Conservation (phyloP, 30 jellyfish, hydroid and myxozoan genomes). For the Clytia hemisphaerica region DNA sequence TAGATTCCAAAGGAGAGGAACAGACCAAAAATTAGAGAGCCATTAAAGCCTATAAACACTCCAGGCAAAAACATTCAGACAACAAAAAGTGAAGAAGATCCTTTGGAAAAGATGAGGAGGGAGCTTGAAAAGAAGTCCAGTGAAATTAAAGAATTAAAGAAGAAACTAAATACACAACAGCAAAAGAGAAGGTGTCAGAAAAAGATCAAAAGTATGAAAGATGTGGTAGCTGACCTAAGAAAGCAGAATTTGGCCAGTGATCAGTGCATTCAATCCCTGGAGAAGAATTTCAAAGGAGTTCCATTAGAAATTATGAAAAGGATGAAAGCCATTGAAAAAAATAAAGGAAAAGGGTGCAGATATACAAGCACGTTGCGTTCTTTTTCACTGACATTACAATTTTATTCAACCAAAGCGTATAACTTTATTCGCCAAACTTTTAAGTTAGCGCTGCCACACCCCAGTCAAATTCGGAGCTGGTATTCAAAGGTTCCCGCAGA, state of each 20-base stretch:
- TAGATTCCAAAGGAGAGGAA: too few relatives aligned
- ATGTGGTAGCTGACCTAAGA: slow-evolving; percentile 21
- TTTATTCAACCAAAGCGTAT: slow-evolving; percentile 43
- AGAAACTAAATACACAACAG: slow-evolving; percentile 15
- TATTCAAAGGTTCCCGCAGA: slow-evolving; percentile 38
- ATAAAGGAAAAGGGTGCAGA: slow-evolving; percentile 29
- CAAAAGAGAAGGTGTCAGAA: slow-evolving; percentile 24
- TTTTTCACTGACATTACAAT: slow-evolving; percentile 35
- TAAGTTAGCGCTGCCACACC: slow-evolving; percentile 35
- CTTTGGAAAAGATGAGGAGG: slow-evolving; percentile 17
- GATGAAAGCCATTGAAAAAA: slow-evolving; percentile 21
- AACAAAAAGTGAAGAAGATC: too few relatives aligned
- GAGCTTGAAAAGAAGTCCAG: slow-evolving; percentile 20
- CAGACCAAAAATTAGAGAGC: too few relatives aligned
- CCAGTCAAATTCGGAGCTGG: slow-evolving; percentile 35
- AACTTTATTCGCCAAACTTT: slow-evolving; percentile 32
- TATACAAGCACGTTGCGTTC: slow-evolving; percentile 13
- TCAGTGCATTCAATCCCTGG: slow-evolving; percentile 28
- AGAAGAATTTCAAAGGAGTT: slow-evolving; percentile 34
- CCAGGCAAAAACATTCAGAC: too few relatives aligned
- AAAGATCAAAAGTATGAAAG: slow-evolving; percentile 25
- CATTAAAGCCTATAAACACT: too few relatives aligned
- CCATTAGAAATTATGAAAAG: slow-evolving; percentile 29
- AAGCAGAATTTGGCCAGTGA: slow-evolving; percentile 22
- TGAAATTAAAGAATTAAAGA: background rate